These are phyloP conservation scores for Cassiopea xamachana DNA, from an alignment of 30 jellyfish, hydroid and myxozoan species.

Conservation along the genomic window DNA sequence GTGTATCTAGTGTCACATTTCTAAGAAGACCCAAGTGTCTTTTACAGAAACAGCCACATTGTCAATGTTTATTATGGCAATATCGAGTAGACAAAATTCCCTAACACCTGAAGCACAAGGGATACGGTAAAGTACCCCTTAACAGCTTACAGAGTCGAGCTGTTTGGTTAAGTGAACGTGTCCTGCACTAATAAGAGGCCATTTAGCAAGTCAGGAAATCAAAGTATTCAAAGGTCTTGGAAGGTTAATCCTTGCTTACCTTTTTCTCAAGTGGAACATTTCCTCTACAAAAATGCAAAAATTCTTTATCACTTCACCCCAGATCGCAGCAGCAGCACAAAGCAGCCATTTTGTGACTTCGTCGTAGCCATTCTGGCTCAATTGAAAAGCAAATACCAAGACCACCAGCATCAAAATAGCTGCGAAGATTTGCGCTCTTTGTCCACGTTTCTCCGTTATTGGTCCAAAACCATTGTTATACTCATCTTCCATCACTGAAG, in stretches of 20 bases:
- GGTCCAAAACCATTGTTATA: constrained; percentile 85
- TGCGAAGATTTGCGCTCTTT: constrained; percentile 15
- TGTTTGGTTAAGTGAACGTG: too few relatives aligned
- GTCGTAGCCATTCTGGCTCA: neutral
- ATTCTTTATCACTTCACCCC: constrained; percentile 70
- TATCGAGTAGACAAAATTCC: too few relatives aligned
- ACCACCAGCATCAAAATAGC: neutral
- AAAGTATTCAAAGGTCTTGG: neutral
- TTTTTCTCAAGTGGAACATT: constrained; percentile 34
- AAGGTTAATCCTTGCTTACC: constrained; percentile 12
- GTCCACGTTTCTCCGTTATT: constrained; percentile 61
- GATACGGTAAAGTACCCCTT: too few relatives aligned
- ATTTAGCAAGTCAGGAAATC: neutral
- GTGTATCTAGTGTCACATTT: too few relatives aligned
- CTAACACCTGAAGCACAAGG: too few relatives aligned
- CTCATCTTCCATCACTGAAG: neutral
- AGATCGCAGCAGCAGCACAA: constrained; percentile 27
- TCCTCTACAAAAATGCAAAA: constrained; percentile 61
- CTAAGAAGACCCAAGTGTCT: too few relatives aligned
- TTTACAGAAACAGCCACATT: too few relatives aligned
- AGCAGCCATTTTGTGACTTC: neutral
- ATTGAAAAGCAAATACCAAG: neutral
- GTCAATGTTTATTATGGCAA: too few relatives aligned
- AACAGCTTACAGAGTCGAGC: too few relatives aligned
- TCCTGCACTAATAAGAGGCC: neutral